Evolutionary conservation across 2,888 invertebrate species (phyloP), one percentile per base, ranked within the genome.

Genomic region (Globia sparganii): DNA sequence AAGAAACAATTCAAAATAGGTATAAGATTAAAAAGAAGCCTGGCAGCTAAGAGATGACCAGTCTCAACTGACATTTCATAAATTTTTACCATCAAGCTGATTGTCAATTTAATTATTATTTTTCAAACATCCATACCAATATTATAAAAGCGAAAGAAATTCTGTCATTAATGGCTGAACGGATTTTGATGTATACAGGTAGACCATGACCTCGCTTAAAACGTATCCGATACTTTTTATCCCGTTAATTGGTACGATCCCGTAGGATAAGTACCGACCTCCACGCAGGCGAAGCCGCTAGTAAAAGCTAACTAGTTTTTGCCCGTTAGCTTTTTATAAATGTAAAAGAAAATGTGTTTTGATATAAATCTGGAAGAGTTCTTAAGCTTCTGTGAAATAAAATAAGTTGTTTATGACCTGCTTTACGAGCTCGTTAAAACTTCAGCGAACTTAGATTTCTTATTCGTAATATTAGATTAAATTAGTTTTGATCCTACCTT

Each of bases 401-500:
- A 77, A 64, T 58, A 78, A 79, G 13, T 78, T 65, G 40, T 65
- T 72, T 72, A 78, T 62, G 40, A 28, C 9, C n/a, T 53, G 13
- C 58, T 83, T 81, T 67, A 73, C 56, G 78, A 73, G 18, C 49
- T 73, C 31, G 66, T 82, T 49, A 65, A 66, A 81, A 83, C 59
- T 83, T 77, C 21, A 64, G 64, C 31, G 28, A 46, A 81, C 75
- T 68, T 40, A 69, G 28, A 69, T 79, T 74, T 49, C 49, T 49
- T 74, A 15, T 64, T 49, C 15, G 40, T 62, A 74, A 56, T 46
- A 46, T n/a, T 72, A 6, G 21, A 61, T 67, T 40, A 31, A 31
- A 66, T 66, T 40, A 34, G 31, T 59, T 80, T 80, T 18, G 15
- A 9, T 46, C n/a, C 15, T n/a, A n/a, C 49, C 13, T 53, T 53